A percentile compares a stretch with the other conserved stretches of the same genome.
These are phyloP conservation scores for Cantharis rustica DNA, from an alignment of 2,888 invertebrate species.

Conservation along the genomic window DNA sequence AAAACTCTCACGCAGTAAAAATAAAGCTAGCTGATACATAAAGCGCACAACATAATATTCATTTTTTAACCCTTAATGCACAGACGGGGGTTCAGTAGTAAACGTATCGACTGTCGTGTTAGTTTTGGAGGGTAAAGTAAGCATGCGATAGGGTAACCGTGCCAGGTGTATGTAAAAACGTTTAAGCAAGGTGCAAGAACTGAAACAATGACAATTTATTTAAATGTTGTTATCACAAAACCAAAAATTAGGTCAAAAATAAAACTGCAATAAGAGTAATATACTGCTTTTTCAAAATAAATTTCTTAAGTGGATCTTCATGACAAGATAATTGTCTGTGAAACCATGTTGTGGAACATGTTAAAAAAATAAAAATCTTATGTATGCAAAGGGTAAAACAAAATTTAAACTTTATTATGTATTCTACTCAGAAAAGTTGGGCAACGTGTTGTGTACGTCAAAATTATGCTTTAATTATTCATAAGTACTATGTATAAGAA, in stretches of 20 bases:
- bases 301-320: not conserved
- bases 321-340: not conserved
- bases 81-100: constrained; percentile 7
- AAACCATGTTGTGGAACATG: not conserved
- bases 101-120: constrained; percentile 3
- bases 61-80: constrained; percentile 18
- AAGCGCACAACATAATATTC: constrained; percentile 3
- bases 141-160: constrained; percentile 26
- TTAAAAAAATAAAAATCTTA: not conserved
- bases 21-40: constrained; percentile 14
- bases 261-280: not conserved
- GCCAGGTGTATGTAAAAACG: constrained; percentile 26
- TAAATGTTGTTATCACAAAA: not conserved
- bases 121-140: constrained; percentile 19
- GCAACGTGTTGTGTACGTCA: not conserved
- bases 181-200: constrained; percentile 22
- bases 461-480: not conserved
- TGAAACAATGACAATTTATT: constrained; percentile 17
- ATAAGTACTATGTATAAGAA: not conserved
- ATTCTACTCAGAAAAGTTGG: not conserved
- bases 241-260: not conserved
- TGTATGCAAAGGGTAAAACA: not conserved
- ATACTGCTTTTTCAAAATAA: not conserved
- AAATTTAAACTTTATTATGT: not conserved
- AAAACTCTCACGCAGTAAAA: constrained; percentile 26